phyloP scores from a whole-genome alignment of 2,888 invertebrate species.

The Epinotia brunnichana region DNA sequence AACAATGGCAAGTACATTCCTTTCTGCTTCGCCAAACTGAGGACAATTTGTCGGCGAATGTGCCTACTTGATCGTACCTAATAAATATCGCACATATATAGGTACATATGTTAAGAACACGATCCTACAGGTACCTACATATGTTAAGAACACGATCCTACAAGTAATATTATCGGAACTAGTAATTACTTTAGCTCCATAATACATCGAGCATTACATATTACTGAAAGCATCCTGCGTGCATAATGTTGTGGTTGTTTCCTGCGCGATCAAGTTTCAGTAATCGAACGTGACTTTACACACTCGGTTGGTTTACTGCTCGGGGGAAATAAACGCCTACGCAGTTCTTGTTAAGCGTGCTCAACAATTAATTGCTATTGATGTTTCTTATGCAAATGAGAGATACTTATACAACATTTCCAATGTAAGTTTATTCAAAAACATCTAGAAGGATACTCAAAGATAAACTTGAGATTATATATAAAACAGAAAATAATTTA shows the following conservation, averaged over 20 bases:
- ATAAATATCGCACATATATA: too few species aligned
- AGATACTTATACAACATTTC: not conserved
- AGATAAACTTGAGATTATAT: too few species aligned
- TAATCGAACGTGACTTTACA: slow-evolving; percentile 39
- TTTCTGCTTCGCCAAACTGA: too few species aligned
- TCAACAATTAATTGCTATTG: not conserved
- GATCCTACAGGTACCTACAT: too few species aligned
- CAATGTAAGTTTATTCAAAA: too few species aligned
- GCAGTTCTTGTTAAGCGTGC: not conserved
- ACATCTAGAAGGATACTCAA: too few species aligned
- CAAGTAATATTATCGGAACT: too few species aligned
- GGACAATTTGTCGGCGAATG: too few species aligned
- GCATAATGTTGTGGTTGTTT: slow-evolving; percentile 24
- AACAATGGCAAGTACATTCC: too few species aligned
- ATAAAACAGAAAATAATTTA: too few species aligned
- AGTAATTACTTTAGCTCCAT: not conserved
- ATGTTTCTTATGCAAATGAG: not conserved
- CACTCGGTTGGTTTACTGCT: slow-evolving; percentile 24
- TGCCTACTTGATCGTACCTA: too few species aligned
- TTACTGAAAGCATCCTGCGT: slow-evolving; percentile 22
- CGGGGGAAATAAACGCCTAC: slow-evolving; percentile 27
- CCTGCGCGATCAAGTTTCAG: slow-evolving; percentile 32
- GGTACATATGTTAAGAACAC: too few species aligned
- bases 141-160: not conserved
- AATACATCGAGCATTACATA: slow-evolving; percentile 14